Conservation (phyloP, 2,888 invertebrate genomes). For the Sisyra nigra region DNA sequence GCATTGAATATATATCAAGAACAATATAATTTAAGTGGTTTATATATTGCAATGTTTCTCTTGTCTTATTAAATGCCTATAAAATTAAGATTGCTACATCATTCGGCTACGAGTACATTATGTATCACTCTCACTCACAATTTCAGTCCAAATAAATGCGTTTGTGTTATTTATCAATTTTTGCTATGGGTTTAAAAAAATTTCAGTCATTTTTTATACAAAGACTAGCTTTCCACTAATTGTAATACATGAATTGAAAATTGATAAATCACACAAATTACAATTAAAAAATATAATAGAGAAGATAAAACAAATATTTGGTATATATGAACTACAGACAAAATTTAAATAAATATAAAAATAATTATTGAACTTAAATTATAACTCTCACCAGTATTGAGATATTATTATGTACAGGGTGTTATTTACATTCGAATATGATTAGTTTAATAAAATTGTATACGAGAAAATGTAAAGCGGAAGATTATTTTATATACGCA, state of each 20-base stretch:
- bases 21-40: background rate
- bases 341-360: no score
- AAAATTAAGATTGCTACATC: background rate
- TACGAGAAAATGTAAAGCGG: no score
- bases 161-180: background rate
- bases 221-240: slow-evolving; percentile 4
- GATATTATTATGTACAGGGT: no score
- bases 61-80: background rate
- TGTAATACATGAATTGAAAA: background rate
- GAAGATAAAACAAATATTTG: background rate
- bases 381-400: no score
- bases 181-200: background rate
- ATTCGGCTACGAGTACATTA: slow-evolving; percentile 1
- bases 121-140: background rate
- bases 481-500: no score
- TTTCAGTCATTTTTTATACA: slow-evolving; percentile 4
- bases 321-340: background rate
- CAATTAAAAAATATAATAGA: background rate
- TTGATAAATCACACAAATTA: background rate
- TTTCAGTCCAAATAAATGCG: background rate
- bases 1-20: no score
- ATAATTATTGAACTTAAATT: no score
- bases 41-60: background rate
- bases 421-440: no score
- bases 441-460: no score